A percentile compares a stretch with the other conserved stretches of the same genome.
These are phyloP conservation scores for Brienomyrus longianalis DNA, from an alignment of 2,113 vertebrate genomes.

Conservation along the genomic window DNA sequence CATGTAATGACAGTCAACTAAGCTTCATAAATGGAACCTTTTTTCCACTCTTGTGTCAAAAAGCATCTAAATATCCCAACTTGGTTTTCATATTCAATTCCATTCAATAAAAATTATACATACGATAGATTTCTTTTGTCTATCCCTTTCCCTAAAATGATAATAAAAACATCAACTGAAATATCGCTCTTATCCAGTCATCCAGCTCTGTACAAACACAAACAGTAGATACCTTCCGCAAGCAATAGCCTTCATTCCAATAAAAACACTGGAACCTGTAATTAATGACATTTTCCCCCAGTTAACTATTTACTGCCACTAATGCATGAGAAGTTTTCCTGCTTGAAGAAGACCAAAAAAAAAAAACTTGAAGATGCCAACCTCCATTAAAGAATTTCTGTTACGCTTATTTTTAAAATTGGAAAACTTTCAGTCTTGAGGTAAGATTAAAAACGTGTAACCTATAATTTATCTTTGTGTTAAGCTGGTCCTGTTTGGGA, in stretches of 20 bases:
- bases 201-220: not conserved
- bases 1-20: not conserved
- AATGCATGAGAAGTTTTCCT: not conserved
- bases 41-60: not conserved
- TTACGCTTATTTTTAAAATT: not conserved
- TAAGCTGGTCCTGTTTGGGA: not conserved
- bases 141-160: not conserved
- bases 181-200: not conserved
- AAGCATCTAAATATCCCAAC: not conserved
- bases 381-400: not conserved
- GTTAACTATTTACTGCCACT: not conserved
- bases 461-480: not conserved
- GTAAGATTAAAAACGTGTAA: not conserved
- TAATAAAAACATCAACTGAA: not conserved
- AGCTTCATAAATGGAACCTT: not conserved
- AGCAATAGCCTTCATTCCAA: not conserved
- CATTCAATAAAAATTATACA: not conserved
- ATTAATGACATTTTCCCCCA: not conserved
- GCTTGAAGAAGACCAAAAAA: not conserved
- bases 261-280: not conserved
- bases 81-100: not conserved
- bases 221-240: not conserved
- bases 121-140: not conserved
- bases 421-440: not conserved
- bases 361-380: not conserved